Percentiles rank a stretch among this genome's conserved stretches.
phyloP scores from a whole-genome alignment of 2,113 vertebrate genomes.

The Galbula dea region DNA sequence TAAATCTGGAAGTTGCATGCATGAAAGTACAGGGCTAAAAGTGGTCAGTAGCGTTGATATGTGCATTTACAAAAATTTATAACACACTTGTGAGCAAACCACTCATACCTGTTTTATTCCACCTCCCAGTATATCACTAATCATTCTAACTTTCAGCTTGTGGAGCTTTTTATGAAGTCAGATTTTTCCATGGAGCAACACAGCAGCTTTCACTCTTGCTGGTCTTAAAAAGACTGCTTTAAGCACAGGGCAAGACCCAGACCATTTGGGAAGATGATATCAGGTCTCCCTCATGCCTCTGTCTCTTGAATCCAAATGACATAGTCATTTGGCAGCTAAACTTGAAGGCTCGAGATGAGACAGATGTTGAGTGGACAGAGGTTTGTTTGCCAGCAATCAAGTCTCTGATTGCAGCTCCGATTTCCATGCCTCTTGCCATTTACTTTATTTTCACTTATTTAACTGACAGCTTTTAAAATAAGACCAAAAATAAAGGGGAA shows the following conservation, averaged over 20 bases:
- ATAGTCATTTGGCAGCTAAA: neutral
- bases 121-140: neutral
- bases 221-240: neutral
- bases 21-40: neutral
- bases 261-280: conserved; percentile 6
- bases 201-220: neutral
- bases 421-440: neutral
- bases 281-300: neutral
- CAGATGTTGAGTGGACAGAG: neutral
- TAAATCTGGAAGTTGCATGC: neutral
- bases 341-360: neutral
- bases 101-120: neutral
- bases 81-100: rapidly evolving
- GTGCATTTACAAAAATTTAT: neutral
- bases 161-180: neutral
- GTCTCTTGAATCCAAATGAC: neutral
- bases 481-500: neutral
- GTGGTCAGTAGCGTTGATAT: neutral
- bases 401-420: neutral
- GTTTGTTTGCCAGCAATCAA: conserved; percentile 4
- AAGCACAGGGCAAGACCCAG: neutral
- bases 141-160: neutral
- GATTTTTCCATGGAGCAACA: neutral
- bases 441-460: neutral
- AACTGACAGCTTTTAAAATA: conserved; percentile 7